Percentiles rank a stretch among this genome's conserved stretches.
phyloP scores from a whole-genome alignment of 2,888 invertebrate genomes.

The Brachycybe producta region DNA sequence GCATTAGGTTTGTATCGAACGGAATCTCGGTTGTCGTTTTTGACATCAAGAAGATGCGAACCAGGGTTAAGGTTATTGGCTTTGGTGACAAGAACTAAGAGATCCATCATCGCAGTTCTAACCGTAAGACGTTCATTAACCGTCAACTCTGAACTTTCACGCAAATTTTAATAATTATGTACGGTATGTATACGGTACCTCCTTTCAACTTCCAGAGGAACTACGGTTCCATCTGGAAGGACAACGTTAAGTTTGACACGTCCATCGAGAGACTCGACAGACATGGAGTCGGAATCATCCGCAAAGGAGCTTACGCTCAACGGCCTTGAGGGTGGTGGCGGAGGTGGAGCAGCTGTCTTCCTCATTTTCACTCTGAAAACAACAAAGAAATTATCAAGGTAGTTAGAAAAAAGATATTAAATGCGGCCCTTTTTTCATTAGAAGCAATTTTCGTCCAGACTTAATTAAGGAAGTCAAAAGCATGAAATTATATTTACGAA shows the following conservation, averaged over 20 bases:
- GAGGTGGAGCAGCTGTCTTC: slow-evolving; percentile 11
- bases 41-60: slow-evolving; percentile 47
- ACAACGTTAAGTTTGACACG: slow-evolving; percentile 53
- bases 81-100: slow-evolving; percentile 56
- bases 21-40: slow-evolving; percentile 41
- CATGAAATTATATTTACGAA: too few species aligned
- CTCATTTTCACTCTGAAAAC: slow-evolving; percentile 10
- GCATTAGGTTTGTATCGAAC: slow-evolving; percentile 60
- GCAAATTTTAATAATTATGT: background rate
- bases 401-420: too few species aligned
- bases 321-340: slow-evolving; percentile 9
- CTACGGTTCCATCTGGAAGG: slow-evolving; percentile 42
- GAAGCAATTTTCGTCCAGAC: too few species aligned
- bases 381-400: too few species aligned
- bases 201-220: slow-evolving; percentile 45
- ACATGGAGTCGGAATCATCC: slow-evolving; percentile 19
- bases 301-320: slow-evolving; percentile 9
- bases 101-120: slow-evolving; percentile 66
- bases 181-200: background rate
- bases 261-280: slow-evolving; percentile 41
- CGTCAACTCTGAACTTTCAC: background rate
- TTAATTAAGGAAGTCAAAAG: too few species aligned
- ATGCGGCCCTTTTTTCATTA: too few species aligned
- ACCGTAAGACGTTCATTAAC: slow-evolving; percentile 26
- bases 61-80: slow-evolving; percentile 53